Evolutionary conservation across 2,797 vertebrate species (phyloP).

Genomic region (Catamblyrhynchus diadema): DNA sequence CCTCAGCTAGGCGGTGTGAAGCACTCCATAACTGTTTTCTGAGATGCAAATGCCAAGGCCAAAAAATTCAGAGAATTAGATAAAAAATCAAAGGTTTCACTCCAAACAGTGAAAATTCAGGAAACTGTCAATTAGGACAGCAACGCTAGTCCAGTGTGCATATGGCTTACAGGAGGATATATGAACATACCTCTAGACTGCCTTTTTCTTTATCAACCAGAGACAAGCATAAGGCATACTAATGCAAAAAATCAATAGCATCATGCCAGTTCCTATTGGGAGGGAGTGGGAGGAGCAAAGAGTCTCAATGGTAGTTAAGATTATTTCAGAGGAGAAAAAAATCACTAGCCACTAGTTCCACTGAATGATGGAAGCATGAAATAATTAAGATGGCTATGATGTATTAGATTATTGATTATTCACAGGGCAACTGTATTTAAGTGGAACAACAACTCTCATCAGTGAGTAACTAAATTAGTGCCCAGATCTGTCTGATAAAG

Average conservation of each 20-base stretch:
- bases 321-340: conserved; percentile 30
- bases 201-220: background rate
- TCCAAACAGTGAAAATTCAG: background rate
- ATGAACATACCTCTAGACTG: background rate
- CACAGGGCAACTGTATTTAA: conserved; percentile 40
- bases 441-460: conserved; percentile 4
- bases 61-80: background rate
- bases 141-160: background rate
- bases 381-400: conserved; percentile 14
- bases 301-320: conserved; percentile 33
- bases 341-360: background rate
- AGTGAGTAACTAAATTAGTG: background rate
- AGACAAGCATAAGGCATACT: background rate
- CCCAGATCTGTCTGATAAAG: conserved; percentile 12
- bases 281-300: background rate
- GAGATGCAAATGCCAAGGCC: background rate
- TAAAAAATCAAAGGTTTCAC: background rate
- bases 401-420: conserved; percentile 38
- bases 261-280: background rate
- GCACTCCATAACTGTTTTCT: background rate
- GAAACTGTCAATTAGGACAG: background rate
- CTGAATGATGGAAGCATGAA: background rate
- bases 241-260: background rate
- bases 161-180: background rate
- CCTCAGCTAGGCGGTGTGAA: background rate